A percentile compares a stretch with the other conserved stretches of the same genome.
These are phyloP conservation scores for Hyposoter didymator DNA, from an alignment of 2,888 invertebrate genomes.

Conservation along the genomic window DNA sequence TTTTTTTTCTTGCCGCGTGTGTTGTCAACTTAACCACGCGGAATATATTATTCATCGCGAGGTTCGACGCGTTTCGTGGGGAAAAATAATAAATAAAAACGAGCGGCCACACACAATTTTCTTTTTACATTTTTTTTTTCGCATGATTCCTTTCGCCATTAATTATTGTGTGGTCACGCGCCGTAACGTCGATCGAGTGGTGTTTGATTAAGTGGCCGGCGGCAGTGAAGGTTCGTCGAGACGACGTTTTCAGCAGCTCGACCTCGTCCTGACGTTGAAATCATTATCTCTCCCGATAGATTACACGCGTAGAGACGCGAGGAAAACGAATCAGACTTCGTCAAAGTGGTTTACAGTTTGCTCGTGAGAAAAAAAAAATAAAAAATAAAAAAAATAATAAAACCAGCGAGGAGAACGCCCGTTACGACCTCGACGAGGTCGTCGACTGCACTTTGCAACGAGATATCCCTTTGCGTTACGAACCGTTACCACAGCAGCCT, in stretches of 20 bases:
- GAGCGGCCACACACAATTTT: neutral
- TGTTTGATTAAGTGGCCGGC: conserved; percentile 41
- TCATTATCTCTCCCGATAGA: conserved; percentile 26
- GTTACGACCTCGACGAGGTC: conserved; percentile 59
- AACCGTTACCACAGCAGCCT: conserved; percentile 30
- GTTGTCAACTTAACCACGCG: neutral
- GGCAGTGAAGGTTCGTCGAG: conserved; percentile 61
- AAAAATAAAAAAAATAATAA: too few relatives aligned
- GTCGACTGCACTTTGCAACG: conserved; percentile 43
- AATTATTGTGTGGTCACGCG: conserved; percentile 25
- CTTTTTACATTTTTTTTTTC: neutral
- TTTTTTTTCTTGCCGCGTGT: neutral
- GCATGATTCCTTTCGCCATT: conserved; percentile 20
- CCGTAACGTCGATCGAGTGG: neutral
- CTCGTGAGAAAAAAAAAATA: conserved; percentile 9
- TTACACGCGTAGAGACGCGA: neutral
- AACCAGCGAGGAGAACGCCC: conserved; percentile 14
- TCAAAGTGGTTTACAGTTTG: neutral
- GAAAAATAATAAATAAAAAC: neutral
- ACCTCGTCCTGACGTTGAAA: conserved; percentile 55
- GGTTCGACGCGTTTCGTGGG: neutral
- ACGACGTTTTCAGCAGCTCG: conserved; percentile 33
- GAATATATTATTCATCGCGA: conserved; percentile 2
- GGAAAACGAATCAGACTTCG: conserved; percentile 7
- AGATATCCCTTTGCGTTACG: conserved; percentile 7